Percentiles rank a stretch among this genome's conserved stretches.
phyloP scores from a whole-genome alignment of 1,140 invertebrate genomes.

The Meloidogyne hapla region DNA sequence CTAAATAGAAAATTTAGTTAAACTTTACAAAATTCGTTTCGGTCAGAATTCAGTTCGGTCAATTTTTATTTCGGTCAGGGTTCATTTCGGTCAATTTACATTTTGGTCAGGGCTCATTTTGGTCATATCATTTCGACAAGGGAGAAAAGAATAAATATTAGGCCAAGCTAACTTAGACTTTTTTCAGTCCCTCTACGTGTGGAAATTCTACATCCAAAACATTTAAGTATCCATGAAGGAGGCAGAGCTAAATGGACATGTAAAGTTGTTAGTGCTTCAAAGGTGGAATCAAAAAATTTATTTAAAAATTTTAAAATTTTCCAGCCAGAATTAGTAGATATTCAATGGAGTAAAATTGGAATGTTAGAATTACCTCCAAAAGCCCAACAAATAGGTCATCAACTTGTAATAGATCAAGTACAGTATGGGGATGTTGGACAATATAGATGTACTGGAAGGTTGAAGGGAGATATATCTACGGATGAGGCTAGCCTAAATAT shows the following conservation, averaged over 20 bases:
- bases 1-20: background rate
- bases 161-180: too few species aligned
- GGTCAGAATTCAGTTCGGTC: background rate
- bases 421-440: conserved; percentile 47
- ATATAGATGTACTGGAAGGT: conserved; percentile 53
- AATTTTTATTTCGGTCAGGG: background rate
- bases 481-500: conserved; percentile 52
- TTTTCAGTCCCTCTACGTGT: conserved; percentile 43
- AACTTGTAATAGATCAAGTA: conserved; percentile 53
- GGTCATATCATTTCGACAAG: too few species aligned
- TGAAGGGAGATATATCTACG: conserved; percentile 49
- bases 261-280: conserved; percentile 34
- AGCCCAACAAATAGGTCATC: conserved; percentile 43
- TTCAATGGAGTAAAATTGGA: conserved; percentile 57
- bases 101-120: too few species aligned
- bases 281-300: background rate
- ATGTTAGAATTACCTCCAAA: conserved; percentile 40
- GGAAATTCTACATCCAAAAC: conserved; percentile 57
- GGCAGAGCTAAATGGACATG: conserved; percentile 58
- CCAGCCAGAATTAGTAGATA: conserved; percentile 52
- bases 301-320: conserved; percentile 16
- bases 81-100: background rate
- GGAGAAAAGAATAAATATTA: too few species aligned
- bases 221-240: conserved; percentile 53
- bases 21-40: too few species aligned